Conservation (phyloP, 2,888 invertebrate genomes). For the Drosophila parthenogenetica region DNA sequence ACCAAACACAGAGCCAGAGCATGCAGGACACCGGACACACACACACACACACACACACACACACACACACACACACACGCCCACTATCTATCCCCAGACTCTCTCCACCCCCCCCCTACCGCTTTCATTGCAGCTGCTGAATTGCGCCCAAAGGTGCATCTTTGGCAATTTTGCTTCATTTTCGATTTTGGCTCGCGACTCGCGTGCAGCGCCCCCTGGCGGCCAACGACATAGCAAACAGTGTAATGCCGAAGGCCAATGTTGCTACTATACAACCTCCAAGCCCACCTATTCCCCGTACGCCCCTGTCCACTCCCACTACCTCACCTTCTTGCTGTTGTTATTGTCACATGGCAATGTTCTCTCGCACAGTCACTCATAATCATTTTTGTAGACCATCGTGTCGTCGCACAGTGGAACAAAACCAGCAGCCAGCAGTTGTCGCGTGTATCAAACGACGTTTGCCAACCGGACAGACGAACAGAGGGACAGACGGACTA, state of each 20-base stretch:
- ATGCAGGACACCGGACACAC: conserved; percentile 27
- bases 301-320: too few relatives aligned
- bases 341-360: conserved; percentile 45
- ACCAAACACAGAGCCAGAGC: conserved; percentile 64
- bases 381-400: conserved; percentile 36
- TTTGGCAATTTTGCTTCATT: conserved; percentile 71
- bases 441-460: conserved; percentile 10
- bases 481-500: background rate
- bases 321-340: background rate
- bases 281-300: background rate
- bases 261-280: background rate
- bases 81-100: background rate
- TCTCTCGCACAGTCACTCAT: conserved; percentile 29
- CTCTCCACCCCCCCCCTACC: background rate
- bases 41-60: conserved; percentile 7
- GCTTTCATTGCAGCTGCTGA: conserved; percentile 51
- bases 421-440: conserved; percentile 2
- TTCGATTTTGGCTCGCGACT: conserved; percentile 57
- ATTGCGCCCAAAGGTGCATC: conserved; percentile 50
- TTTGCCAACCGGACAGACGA: background rate
- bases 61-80: conserved; percentile 4
- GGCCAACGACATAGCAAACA: conserved; percentile 58
- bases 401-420: conserved; percentile 18
- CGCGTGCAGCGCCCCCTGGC: conserved; percentile 39
- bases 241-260: conserved; percentile 26